Evolutionary conservation across 2,888 invertebrate species (phyloP).

Genomic region (Pachliopta kotzebuea): DNA sequence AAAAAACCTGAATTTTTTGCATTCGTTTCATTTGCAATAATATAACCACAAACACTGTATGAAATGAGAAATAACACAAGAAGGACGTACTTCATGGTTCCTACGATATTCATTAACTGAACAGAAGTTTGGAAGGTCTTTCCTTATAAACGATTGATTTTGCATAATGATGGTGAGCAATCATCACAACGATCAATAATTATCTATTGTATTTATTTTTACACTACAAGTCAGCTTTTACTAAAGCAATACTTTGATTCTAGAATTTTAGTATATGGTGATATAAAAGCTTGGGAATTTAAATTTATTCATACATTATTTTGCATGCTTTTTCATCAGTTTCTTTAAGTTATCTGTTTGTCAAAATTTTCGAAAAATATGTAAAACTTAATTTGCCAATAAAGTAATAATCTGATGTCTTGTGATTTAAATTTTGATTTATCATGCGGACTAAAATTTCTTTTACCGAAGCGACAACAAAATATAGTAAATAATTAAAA

Average conservation of each 20-base stretch:
- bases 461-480: too few species aligned
- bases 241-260: background rate
- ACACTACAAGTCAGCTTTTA: background rate
- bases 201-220: slow-evolving; percentile 34
- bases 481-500: too few species aligned
- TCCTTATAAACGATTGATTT: slow-evolving; percentile 49
- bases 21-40: slow-evolving; percentile 26
- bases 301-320: too few species aligned
- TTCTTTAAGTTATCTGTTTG: too few species aligned
- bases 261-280: too few species aligned
- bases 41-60: slow-evolving; percentile 35
- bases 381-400: too few species aligned
- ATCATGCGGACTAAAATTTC: too few species aligned
- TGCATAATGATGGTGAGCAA: slow-evolving; percentile 48
- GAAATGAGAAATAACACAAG: slow-evolving; percentile 33
- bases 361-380: too few species aligned
- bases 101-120: slow-evolving; percentile 42
- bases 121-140: slow-evolving; percentile 36
- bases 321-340: too few species aligned
- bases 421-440: too few species aligned
- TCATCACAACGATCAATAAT: slow-evolving; percentile 42
- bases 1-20: slow-evolving; percentile 19
- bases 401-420: too few species aligned
- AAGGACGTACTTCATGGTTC: slow-evolving; percentile 46
- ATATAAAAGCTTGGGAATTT: too few species aligned